phyloP scores from a whole-genome alignment of 1,140 invertebrate genomes.

The Heliconius eleuchia region DNA sequence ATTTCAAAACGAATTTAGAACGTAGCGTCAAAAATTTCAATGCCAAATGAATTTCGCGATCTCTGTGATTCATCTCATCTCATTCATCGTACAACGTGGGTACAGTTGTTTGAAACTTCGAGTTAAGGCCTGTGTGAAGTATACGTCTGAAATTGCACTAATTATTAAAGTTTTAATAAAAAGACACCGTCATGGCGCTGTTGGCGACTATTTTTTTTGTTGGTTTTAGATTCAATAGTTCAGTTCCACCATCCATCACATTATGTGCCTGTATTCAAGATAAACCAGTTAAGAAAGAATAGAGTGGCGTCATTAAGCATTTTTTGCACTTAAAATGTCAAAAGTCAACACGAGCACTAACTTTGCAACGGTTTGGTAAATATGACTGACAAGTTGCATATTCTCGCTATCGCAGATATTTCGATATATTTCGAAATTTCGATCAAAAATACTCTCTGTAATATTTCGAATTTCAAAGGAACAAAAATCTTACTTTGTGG shows the following conservation, averaged over 20 bases:
- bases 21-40: background rate
- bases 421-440: too few species aligned
- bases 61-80: conserved; percentile 5
- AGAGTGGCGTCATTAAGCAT: too few species aligned
- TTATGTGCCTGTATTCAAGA: too few species aligned
- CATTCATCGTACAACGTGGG: background rate
- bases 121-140: background rate
- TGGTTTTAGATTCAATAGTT: too few species aligned
- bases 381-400: background rate
- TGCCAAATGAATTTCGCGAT: conserved; percentile 7
- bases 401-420: background rate
- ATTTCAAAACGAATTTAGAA: background rate
- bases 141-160: background rate
- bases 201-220: too few species aligned
- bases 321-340: background rate
- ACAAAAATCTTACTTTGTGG: background rate
- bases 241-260: too few species aligned
- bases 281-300: too few species aligned
- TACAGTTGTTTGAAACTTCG: background rate
- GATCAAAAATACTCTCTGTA: background rate
- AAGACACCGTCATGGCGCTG: too few species aligned
- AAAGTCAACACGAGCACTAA: too few species aligned
- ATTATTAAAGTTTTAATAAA: background rate
- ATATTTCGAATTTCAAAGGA: background rate
- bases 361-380: background rate